Conservation (phyloP, 1,140 invertebrate species). For the Hylaeus volcanicus region DNA sequence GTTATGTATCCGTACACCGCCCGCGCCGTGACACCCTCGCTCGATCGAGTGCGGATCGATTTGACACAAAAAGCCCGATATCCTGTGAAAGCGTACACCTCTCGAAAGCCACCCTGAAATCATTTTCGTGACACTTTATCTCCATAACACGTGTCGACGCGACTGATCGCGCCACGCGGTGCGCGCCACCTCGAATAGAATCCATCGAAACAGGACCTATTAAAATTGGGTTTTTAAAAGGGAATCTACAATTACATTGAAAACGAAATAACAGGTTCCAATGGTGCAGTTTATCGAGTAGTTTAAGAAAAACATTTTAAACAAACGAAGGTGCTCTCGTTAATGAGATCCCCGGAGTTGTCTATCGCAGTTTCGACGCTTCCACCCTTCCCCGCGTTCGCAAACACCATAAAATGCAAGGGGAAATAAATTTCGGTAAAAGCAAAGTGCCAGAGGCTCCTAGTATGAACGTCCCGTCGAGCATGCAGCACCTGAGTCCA, state of each 20-base stretch:
- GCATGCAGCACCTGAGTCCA: constrained; percentile 60
- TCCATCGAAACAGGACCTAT: not conserved
- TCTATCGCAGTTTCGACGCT: constrained; percentile 30
- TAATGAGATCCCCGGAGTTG: too few species aligned
- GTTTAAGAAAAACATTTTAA: too few species aligned
- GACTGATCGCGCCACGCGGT: constrained; percentile 32
- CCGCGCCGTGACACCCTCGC: constrained; percentile 51
- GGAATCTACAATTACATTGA: too few species aligned
- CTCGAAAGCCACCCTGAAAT: constrained; percentile 46
- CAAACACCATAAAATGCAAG: constrained; percentile 20
- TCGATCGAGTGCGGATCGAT: constrained; percentile 65
- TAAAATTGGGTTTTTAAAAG: not conserved
- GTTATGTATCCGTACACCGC: constrained; percentile 51
- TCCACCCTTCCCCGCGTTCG: constrained; percentile 11
- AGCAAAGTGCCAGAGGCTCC: constrained; percentile 55
- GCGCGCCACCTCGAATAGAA: not conserved
- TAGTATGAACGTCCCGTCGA: constrained; percentile 59
- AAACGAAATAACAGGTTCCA: too few species aligned
- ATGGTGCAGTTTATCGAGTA: too few species aligned
- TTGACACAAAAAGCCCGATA: constrained; percentile 64
- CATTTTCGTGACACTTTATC: constrained; percentile 51
- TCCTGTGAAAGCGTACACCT: constrained; percentile 42
- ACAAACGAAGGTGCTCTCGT: too few species aligned
- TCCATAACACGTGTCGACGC: constrained; percentile 48
- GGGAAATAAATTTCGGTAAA: constrained; percentile 64